Conservation (phyloP, 2,888 invertebrate genomes). For the Bellardia pandia region DNA sequence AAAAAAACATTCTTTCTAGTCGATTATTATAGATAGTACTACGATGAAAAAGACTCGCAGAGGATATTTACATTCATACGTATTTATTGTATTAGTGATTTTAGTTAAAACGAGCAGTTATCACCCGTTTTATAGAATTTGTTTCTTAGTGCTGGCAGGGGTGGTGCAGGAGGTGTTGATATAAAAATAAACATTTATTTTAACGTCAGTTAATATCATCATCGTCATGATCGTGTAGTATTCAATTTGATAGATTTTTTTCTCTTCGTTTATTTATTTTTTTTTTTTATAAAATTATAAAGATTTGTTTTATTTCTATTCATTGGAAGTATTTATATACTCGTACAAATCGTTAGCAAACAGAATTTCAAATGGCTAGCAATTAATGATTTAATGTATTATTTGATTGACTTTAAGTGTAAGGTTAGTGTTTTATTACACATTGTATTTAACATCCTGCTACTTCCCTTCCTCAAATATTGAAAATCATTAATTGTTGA, state of each 20-base stretch:
- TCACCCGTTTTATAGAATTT: not conserved
- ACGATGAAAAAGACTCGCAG: not conserved
- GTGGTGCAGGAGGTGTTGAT: conserved; percentile 36
- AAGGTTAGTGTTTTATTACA: too few relatives aligned
- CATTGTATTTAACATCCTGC: too few relatives aligned
- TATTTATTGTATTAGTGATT: conserved; percentile 10
- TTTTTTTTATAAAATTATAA: not conserved
- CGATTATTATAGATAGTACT: conserved; percentile 12
- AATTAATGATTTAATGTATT: conserved; percentile 21
- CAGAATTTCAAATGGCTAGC: conserved; percentile 15
- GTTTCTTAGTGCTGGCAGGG: too few relatives aligned
- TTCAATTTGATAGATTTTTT: conserved; percentile 17
- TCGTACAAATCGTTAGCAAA: conserved; percentile 19
- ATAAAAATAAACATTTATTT: conserved; percentile 33
- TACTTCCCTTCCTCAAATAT: too few relatives aligned
- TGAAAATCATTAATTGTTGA: too few relatives aligned
- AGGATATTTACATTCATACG: conserved; percentile 33
- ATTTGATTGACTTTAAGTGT: not conserved
- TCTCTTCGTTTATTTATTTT: not conserved
- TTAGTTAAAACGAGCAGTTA: conserved; percentile 36
- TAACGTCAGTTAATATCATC: conserved; percentile 28
- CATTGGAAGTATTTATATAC: not conserved
- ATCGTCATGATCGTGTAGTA: not conserved
- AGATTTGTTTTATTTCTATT: not conserved
- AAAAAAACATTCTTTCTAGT: conserved; percentile 37